These are phyloP conservation scores for Acrobasis suavella DNA, from an alignment of 2,888 invertebrate species.

Conservation along the genomic window DNA sequence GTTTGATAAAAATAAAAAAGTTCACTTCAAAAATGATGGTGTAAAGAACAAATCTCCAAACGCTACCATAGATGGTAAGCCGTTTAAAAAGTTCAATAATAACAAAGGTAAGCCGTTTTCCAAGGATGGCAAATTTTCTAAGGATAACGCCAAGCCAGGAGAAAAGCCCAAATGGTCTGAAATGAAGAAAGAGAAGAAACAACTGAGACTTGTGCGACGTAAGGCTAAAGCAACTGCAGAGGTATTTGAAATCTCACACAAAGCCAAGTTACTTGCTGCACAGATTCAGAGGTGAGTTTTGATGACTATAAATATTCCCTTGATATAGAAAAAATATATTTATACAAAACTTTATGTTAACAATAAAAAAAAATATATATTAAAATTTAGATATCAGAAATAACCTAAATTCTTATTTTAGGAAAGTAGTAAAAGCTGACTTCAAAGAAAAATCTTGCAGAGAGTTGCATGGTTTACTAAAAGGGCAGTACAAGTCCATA, in stretches of 20 bases:
- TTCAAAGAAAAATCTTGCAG: constrained; percentile 82
- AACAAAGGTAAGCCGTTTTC: constrained; percentile 22
- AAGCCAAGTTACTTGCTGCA: constrained; percentile 69
- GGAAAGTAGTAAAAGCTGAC: constrained; percentile 79
- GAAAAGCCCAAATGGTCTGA: constrained; percentile 87
- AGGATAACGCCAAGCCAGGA: constrained; percentile 30
- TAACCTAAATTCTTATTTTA: constrained; percentile 37
- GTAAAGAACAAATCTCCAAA: constrained; percentile 25
- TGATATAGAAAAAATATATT: too few relatives aligned
- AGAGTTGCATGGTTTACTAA: constrained; percentile 84
- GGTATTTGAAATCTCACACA: constrained; percentile 72
- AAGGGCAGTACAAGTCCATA: constrained; percentile 85
- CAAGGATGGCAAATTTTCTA: constrained; percentile 30
- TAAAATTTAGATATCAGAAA: neutral
- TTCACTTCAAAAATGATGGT: constrained; percentile 28
- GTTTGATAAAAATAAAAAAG: constrained; percentile 28
- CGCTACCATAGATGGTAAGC: constrained; percentile 40
- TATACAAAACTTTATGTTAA: too few relatives aligned
- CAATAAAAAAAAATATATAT: neutral
- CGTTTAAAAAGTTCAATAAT: constrained; percentile 33
- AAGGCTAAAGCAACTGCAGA: constrained; percentile 80
- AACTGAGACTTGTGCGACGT: constrained; percentile 84
- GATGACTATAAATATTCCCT: too few relatives aligned
- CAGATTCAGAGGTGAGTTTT: constrained; percentile 67
- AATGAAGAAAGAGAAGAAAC: constrained; percentile 89